These are phyloP conservation scores for Tetropium fuscum DNA, from an alignment of 2,888 invertebrate species.

Conservation along the genomic window DNA sequence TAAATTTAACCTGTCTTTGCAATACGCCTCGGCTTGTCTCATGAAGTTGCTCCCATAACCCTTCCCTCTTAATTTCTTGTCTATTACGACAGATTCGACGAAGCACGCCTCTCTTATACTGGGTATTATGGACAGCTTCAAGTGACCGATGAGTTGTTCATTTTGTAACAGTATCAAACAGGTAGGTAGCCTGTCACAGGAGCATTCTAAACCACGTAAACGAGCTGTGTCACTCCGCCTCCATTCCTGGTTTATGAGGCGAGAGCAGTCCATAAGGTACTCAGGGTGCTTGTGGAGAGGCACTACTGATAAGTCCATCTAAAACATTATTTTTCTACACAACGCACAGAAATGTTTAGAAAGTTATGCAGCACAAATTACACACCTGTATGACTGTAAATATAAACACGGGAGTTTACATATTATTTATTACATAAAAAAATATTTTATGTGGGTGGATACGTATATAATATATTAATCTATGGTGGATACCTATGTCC, in stretches of 20 bases:
- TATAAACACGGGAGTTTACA: no score
- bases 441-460: no score
- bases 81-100: constrained; percentile 86
- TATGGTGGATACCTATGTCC: no score
- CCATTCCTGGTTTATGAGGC: constrained; percentile 89
- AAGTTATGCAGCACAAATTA: no score
- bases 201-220: constrained; percentile 79
- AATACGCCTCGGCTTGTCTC: constrained; percentile 80
- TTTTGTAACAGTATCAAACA: constrained; percentile 75
- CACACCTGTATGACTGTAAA: no score
- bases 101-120: constrained; percentile 79
- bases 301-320: constrained; percentile 67
- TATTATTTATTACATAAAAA: no score
- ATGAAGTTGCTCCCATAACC: constrained; percentile 83
- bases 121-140: constrained; percentile 81
- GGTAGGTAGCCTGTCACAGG: constrained; percentile 79
- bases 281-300: constrained; percentile 81
- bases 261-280: constrained; percentile 78
- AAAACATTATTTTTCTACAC: no score
- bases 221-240: constrained; percentile 84
- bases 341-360: no score
- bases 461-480: no score
- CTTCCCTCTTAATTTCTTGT: constrained; percentile 76
- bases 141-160: constrained; percentile 78
- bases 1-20: constrained; percentile 72